Evolutionary conservation across 2,888 invertebrate genomes (phyloP).

Genomic region (Diloba caeruleocephala): DNA sequence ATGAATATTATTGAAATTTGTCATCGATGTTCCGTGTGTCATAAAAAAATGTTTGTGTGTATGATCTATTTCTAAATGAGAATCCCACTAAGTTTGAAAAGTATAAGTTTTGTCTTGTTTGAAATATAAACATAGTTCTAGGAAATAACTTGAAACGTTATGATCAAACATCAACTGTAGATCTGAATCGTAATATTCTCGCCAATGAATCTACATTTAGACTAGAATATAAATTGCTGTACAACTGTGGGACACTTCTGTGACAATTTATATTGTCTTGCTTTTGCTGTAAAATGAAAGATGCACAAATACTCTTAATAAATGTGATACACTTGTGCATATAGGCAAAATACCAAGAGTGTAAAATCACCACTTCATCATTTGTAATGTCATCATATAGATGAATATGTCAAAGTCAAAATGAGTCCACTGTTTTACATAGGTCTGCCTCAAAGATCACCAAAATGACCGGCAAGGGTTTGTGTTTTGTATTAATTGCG

Average conservation of each 20-base stretch:
- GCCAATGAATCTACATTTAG: background rate
- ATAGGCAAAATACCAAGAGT: too few species aligned
- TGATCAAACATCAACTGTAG: background rate
- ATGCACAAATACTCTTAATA: constrained; percentile 5
- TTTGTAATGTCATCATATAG: too few species aligned
- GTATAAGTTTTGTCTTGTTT: constrained; percentile 18
- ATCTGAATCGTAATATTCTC: background rate
- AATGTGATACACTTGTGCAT: too few species aligned
- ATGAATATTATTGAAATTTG: constrained; percentile 38
- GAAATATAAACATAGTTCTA: constrained; percentile 4
- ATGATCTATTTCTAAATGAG: constrained; percentile 14
- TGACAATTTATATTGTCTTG: constrained; percentile 19
- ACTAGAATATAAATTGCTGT: background rate
- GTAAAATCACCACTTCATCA: too few species aligned
- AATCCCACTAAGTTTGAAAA: constrained; percentile 9
- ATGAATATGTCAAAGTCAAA: too few species aligned
- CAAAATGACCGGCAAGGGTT: too few species aligned
- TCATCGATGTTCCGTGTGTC: constrained; percentile 25
- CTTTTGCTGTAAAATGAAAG: constrained; percentile 16
- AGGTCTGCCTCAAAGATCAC: too few species aligned
- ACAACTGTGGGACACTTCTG: constrained; percentile 4
- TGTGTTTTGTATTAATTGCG: too few species aligned
- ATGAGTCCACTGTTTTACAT: too few species aligned
- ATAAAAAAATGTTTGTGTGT: constrained; percentile 26
- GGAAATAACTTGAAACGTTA: constrained; percentile 8